Percentiles rank a stretch among this genome's conserved stretches.
These are phyloP conservation scores for Tortrix viridana DNA, from an alignment of 2,888 invertebrate species.

Conservation along the genomic window DNA sequence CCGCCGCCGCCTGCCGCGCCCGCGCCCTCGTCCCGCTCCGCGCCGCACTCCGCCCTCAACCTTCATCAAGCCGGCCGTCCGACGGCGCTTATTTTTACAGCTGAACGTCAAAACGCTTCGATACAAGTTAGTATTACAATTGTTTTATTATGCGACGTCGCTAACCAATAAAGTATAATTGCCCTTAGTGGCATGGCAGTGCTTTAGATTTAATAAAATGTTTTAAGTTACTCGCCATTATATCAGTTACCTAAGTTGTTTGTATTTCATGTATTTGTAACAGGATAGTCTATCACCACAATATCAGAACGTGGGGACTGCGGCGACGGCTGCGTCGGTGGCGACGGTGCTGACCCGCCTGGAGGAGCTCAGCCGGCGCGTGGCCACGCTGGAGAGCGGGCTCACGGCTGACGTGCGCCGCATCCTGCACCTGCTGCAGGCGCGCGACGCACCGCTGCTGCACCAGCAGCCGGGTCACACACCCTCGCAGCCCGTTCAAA, in stretches of 20 bases:
- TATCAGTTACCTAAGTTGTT: too few species aligned
- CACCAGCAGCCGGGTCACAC: conserved; percentile 49
- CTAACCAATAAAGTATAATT: too few species aligned
- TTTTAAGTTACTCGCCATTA: too few species aligned
- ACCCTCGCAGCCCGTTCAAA: conserved; percentile 70
- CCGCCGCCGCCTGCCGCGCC: conserved; percentile 61
- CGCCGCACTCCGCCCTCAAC: conserved; percentile 78
- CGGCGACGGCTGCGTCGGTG: conserved; percentile 70
- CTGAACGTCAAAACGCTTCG: conserved; percentile 62
- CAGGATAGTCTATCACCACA: conserved; percentile 77
- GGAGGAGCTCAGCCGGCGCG: conserved; percentile 87
- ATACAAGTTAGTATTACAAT: conserved; percentile 19
- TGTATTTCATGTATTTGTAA: conserved; percentile 36
- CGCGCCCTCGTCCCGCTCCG: conserved; percentile 74
- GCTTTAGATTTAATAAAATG: too few species aligned
- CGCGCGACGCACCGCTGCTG: conserved; percentile 64
- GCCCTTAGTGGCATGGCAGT: too few species aligned
- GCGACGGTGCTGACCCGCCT: conserved; percentile 86
- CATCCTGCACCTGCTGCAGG: conserved; percentile 87
- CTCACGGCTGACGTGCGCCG: conserved; percentile 89
- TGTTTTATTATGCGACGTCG: neutral
- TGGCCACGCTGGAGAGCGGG: conserved; percentile 89
- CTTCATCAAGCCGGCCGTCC: conserved; percentile 75
- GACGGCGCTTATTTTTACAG: conserved; percentile 63
- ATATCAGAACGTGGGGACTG: conserved; percentile 75